These are phyloP conservation scores for Orchesella cincta DNA, from an alignment of 1,140 invertebrate genomes.

Conservation along the genomic window DNA sequence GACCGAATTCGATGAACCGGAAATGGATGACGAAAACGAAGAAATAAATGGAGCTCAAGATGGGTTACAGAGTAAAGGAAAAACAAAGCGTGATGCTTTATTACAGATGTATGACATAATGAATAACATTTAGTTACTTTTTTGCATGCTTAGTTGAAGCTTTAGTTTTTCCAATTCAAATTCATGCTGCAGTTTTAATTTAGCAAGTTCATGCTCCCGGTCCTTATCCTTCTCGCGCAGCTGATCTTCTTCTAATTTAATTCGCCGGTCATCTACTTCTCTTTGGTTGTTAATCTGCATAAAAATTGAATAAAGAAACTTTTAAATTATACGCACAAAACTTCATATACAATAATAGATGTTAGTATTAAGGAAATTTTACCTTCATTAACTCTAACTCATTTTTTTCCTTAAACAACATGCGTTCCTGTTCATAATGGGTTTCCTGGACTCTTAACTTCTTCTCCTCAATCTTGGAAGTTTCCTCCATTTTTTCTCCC, in stretches of 20 bases:
- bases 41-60: neutral
- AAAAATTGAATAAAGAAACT: neutral
- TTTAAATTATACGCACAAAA: neutral
- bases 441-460: neutral
- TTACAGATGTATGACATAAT: neutral
- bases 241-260: neutral
- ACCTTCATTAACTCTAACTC: neutral
- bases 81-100: neutral
- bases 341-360: neutral
- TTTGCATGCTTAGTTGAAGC: neutral
- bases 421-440: neutral
- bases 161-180: neutral
- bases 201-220: neutral
- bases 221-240: neutral
- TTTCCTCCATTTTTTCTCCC: neutral
- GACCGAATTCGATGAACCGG: neutral
- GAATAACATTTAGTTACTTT: neutral
- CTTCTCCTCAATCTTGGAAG: neutral
- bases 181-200: neutral
- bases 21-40: slow-evolving; percentile 7
- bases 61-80: neutral
- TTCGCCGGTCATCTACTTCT: neutral
- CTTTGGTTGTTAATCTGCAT: neutral
- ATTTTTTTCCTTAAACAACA: neutral
- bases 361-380: neutral